Evolutionary conservation across 2,797 vertebrate species (phyloP), one percentile per base, ranked within the genome.

Genomic region (Enteromius anoplus): DNA sequence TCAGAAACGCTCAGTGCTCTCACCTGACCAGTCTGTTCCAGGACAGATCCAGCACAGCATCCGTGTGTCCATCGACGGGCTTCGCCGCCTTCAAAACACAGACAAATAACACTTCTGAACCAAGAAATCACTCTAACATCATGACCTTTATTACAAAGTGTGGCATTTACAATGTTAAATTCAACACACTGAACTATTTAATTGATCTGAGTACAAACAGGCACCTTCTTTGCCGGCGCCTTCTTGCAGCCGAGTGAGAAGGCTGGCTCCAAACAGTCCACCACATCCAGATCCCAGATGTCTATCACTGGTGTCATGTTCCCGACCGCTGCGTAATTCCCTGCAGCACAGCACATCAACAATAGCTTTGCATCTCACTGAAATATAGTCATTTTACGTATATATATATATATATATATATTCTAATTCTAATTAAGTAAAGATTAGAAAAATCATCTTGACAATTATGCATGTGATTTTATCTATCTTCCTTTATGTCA

Each of bases 231-330:
- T 83, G 91, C 92, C 87, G 26, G 26, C 26, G 96, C 98, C 91
- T 97, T 98, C 77, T 96, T 97, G 89, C 87, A 93, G 80, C 98
- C 97, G 29, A 99, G 95, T 15, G 97, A 96, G 92, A 99, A 99
- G 65, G 92, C 96, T 0, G 98, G 98, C 86, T 99, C 98, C 66
- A 99, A 90, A 85, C 96, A 97, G 87, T 99, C 97, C 32, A 99
- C 98, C 85, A 99, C 92, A 86, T 99, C 98, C 80, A 99, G 93
- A 91, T 99, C 97, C 98, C 98, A 99, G 51, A 99, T 90, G 10
- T 99, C 98, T 42, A 99, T 98, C 88, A 97, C 94, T 0, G 98
- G 96, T n/a, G 95, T 99, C 98, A 99, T 99, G 91, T 94, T 99
- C 84, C 98, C 98, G 84, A 99, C 96, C 1, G 98, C 98, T 42